Conservation (phyloP, 2,888 invertebrate species). For the Lissonota sp. region DNA sequence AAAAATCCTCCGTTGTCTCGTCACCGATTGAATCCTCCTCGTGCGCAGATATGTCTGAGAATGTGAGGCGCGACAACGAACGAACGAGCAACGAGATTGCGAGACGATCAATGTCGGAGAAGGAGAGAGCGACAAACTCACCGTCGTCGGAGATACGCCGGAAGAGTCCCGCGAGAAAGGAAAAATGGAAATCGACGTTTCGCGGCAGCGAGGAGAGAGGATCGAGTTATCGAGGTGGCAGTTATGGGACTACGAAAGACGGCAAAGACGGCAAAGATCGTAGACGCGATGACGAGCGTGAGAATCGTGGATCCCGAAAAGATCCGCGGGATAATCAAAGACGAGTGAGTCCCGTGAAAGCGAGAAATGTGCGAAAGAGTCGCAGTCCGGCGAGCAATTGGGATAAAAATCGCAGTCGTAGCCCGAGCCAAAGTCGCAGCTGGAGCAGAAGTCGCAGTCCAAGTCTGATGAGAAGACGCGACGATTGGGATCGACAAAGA, state of each 20-base stretch:
- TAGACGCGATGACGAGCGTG: conserved; percentile 68
- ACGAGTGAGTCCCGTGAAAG: conserved; percentile 70
- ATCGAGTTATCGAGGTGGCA: conserved; percentile 62
- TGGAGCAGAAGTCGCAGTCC: conserved; percentile 79
- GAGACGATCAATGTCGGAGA: conserved; percentile 63
- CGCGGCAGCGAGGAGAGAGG: conserved; percentile 66
- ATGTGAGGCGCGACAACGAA: neutral
- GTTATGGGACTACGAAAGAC: conserved; percentile 67
- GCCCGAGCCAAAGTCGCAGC: conserved; percentile 75
- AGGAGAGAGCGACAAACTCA: conserved; percentile 67
- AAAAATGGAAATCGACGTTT: conserved; percentile 69
- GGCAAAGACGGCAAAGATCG: conserved; percentile 70
- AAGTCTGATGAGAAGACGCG: conserved; percentile 77
- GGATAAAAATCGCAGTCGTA: conserved; percentile 76
- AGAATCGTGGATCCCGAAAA: conserved; percentile 55
- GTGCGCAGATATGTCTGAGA: neutral
- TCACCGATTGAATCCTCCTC: conserved; percentile 21
- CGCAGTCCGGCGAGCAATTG: conserved; percentile 73
- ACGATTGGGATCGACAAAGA: conserved; percentile 68
- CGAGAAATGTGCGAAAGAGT: conserved; percentile 66
- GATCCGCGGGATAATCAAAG: conserved; percentile 69
- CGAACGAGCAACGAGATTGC: conserved; percentile 18
- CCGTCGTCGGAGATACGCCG: conserved; percentile 70
- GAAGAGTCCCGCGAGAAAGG: conserved; percentile 73
- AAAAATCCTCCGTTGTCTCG: conserved; percentile 32